Base-by-base conservation (phyloP, 2,113 vertebrate genomes). In the Rhineura floridana region DNA sequence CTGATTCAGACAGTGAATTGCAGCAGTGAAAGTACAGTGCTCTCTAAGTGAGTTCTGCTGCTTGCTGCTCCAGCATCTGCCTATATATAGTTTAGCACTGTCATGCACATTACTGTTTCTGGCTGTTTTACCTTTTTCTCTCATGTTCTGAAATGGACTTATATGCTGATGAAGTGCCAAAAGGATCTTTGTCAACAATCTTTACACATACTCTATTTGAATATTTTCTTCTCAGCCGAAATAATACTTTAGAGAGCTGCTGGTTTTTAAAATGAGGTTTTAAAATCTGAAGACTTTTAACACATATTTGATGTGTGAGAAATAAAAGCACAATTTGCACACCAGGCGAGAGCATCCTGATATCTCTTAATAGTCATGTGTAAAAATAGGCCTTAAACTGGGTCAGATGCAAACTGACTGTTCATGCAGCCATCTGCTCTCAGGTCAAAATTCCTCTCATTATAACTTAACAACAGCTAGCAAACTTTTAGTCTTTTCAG, bases 341-440 rank as follows among this genome's bases (percentile, higher is more conserved):
- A 30, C 4, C 23, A 78, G 92, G 85, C 44, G 72, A 65, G 86
- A 52, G 67, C 82, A 89, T 90, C 88, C 65, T 93, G 88, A 84
- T 17, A 55, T 77, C 5, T 73, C n/a, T 73, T 30, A 81, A 73
- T 3, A 91, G 70, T 87, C 12, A 77, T 83, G 78, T 89, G 89
- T 75, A 91, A 93, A 93, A 70, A 70, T 77, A 85, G 82, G 78
- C 86, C 50, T 82, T 85, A 83, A 91, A 75, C 76, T 94, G 88
- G 86, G 91, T 93, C 93, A 93, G 84, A 88, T 94, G 92, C 89
- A 84, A 84, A 89, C 88, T 94, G 89, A 81, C 84, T 91, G 93
- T 83, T 46, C 19, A 8, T 87, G 92, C 83, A n/a, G 65, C 89
- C 67, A 33, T 90, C 72, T 63, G 87, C 67, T 19, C 88, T 13